A percentile compares a stretch with the other conserved stretches of the same genome.
phyloP scores from a whole-genome alignment of 2,113 vertebrate genomes.

The Anolis carolinensis region DNA sequence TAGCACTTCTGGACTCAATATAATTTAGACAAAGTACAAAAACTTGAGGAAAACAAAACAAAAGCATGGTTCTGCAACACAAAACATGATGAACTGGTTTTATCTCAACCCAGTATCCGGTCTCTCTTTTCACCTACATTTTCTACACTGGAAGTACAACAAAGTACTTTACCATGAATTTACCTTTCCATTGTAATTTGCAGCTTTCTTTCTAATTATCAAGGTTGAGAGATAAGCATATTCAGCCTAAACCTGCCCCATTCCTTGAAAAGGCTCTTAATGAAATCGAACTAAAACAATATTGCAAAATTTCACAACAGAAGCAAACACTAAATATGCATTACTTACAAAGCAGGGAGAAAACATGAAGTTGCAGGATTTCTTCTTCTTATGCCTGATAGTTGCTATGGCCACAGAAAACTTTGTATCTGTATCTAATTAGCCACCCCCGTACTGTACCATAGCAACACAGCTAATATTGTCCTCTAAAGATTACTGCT shows the following conservation, averaged over 20 bases:
- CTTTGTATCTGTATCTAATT: constrained; percentile 45
- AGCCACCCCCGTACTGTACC: constrained; percentile 32
- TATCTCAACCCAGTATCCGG: too few relatives aligned
- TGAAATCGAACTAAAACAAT: constrained; percentile 10
- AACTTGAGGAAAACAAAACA: not conserved
- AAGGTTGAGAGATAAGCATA: not conserved
- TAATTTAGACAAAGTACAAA: not conserved
- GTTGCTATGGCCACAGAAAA: not conserved
- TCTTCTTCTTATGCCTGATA: constrained; percentile 20
- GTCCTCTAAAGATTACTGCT: constrained; percentile 38
- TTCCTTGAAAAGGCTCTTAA: not conserved
- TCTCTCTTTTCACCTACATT: not conserved
- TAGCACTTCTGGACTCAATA: not conserved
- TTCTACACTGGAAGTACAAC: not conserved
- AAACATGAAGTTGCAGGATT: constrained; percentile 35
- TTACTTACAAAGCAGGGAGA: constrained; percentile 19
- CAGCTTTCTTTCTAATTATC: not conserved
- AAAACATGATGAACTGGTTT: not conserved
- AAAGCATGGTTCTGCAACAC: not conserved
- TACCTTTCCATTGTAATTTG: not conserved
- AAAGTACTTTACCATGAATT: not conserved
- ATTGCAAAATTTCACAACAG: constrained; percentile 30
- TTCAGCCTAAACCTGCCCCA: not conserved
- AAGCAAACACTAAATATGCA: constrained; percentile 44
- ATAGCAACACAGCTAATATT: constrained; percentile 45